Evolutionary conservation across 2,797 vertebrate species (phyloP), one percentile per base, ranked within the genome.

Genomic region (Phoeniculus purpureus): DNA sequence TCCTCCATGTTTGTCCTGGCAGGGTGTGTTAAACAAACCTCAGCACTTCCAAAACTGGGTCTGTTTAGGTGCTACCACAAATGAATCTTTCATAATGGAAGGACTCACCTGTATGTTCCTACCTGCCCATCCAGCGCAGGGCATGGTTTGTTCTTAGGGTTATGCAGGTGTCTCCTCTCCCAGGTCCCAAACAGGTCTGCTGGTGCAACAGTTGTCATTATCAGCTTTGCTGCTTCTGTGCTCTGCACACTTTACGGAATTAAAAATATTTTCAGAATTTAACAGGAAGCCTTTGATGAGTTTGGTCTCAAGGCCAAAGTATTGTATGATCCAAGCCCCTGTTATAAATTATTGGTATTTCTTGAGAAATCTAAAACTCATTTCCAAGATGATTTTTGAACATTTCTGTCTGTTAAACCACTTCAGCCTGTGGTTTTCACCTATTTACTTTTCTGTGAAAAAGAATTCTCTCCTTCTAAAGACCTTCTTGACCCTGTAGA

Each of bases 21-120:
- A 29, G 6, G 0, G 12, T 7, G 21, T 2, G 1, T 10, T 4
- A 5, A 23, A 29, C 3, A 1, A 29, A 7, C 29, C 20, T 20
- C 51, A 74, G 1, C 64, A 43, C 15, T 61, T 47, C 56, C 59
- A 19, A 1, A 54, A 0, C 29, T 9, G 19, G 23, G 5, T 12
- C 6, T 5, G 2, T 12, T 23, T 2, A 14, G 22, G 4, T 8
- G 56, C 76, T 85, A 12, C 2, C n/a, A 0, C 43, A 16, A 40
- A 29, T 0, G 16, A 32, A n/a, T 10, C 19, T 68, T 51, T 66
- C 27, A 12, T 32, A 6, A 1, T 0, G 20, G 13, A 43, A 43
- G 43, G 34, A 1, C 50, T 56, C 34, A 75, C 27, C 60, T 77
- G 5, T 2, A 3, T 37, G 75, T 37, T 55, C 29, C 16, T 18